Evolutionary conservation across 1,140 invertebrate genomes (phyloP).

Genomic region (Drosophila simulans): DNA sequence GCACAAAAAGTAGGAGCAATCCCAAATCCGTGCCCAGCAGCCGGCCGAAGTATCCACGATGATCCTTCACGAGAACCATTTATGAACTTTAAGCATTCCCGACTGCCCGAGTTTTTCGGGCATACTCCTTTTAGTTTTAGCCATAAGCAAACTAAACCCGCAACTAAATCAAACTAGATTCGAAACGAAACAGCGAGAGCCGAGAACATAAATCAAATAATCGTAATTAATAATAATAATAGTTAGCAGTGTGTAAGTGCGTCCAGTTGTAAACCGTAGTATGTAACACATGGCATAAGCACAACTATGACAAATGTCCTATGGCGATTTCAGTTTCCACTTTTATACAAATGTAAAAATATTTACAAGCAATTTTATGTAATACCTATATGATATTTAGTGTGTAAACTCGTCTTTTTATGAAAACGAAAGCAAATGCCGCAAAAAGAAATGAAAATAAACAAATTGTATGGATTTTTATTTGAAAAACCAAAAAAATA

Average conservation of each 20-base stretch:
- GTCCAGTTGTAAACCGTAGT: conserved; percentile 52
- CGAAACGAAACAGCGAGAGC: conserved; percentile 5
- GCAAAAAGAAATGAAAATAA: conserved; percentile 59
- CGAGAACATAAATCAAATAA: conserved; percentile 45
- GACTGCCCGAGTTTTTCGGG: conserved; percentile 38
- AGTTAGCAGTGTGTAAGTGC: conserved; percentile 40
- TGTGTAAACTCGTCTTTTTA: conserved; percentile 60
- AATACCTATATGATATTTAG: conserved; percentile 58
- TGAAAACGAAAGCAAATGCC: conserved; percentile 38
- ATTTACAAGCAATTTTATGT: conserved; percentile 58
- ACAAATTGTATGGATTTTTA: conserved; percentile 71
- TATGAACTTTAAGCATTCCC: conserved; percentile 62
- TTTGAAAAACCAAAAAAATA: conserved; percentile 34
- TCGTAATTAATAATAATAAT: conserved; percentile 31
- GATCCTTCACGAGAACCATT: conserved; percentile 22
- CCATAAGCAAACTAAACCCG: conserved; percentile 29
- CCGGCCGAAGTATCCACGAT: conserved; percentile 50
- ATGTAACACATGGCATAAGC: conserved; percentile 45
- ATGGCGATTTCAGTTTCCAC: conserved; percentile 48
- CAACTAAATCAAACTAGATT: conserved; percentile 8
- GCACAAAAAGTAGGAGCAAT: conserved; percentile 59
- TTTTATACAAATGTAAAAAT: conserved; percentile 58
- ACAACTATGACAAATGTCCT: conserved; percentile 51
- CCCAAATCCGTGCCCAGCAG: conserved; percentile 14
- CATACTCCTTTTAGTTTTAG: conserved; percentile 39